These are phyloP conservation scores for Pterocles orientalis DNA, from an alignment of 2,113 vertebrate genomes.

Conservation along the genomic window DNA sequence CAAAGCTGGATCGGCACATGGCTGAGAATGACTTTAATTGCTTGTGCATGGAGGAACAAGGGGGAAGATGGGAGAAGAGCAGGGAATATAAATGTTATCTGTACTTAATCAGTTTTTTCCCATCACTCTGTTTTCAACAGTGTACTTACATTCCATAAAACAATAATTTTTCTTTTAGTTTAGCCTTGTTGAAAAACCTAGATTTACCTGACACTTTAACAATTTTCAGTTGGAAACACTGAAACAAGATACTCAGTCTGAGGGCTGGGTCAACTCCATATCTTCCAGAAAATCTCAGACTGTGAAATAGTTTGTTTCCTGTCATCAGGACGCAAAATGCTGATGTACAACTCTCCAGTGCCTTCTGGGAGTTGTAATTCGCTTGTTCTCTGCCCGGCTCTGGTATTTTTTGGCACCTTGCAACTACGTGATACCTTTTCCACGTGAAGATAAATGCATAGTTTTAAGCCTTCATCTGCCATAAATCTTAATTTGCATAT, in stretches of 20 bases:
- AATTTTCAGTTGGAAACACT: constrained; percentile 21
- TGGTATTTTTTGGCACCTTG: constrained; percentile 34
- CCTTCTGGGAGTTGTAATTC: background rate
- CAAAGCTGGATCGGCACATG: background rate
- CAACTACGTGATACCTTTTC: background rate
- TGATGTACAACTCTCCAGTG: constrained; percentile 41
- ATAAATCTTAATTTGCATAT: constrained; percentile 57
- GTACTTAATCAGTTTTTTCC: background rate
- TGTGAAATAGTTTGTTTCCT: constrained; percentile 63
- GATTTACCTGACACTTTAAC: constrained; percentile 46
- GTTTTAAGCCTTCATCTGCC: background rate
- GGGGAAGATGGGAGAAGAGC: background rate
- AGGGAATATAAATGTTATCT: constrained; percentile 8
- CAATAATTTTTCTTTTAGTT: background rate
- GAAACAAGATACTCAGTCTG: constrained; percentile 25
- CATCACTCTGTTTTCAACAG: constrained; percentile 16
- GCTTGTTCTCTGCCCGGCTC: constrained; percentile 10
- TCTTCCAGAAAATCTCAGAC: constrained; percentile 59
- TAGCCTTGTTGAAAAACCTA: constrained; percentile 31
- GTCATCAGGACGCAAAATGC: constrained; percentile 49
- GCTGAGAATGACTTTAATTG: background rate
- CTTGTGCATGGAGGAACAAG: background rate
- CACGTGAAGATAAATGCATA: background rate
- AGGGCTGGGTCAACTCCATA: constrained; percentile 18
- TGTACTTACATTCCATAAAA: background rate